A percentile compares a stretch with the other conserved stretches of the same genome.
Conservation (phyloP, 2,113 vertebrate species). For the Myanophis thanlyinensis region DNA sequence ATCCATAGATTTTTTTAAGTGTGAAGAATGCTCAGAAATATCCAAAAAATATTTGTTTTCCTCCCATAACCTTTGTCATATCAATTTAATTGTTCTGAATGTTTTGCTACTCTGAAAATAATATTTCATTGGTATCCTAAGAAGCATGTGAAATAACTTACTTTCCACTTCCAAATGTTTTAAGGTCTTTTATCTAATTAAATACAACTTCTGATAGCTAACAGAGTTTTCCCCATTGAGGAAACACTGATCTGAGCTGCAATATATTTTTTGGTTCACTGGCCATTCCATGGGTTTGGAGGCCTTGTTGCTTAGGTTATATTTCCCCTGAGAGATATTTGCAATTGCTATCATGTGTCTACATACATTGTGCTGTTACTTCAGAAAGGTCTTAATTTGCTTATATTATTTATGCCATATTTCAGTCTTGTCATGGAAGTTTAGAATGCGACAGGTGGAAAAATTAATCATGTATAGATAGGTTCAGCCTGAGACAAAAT, state of each 20-base stretch:
- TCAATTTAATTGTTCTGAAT: slow-evolving; percentile 9
- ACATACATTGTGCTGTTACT: not conserved
- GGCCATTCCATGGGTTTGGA: not conserved
- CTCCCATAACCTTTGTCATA: slow-evolving; percentile 21
- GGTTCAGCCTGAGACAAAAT: not conserved
- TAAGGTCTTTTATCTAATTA: slow-evolving; percentile 24
- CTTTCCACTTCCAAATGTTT: slow-evolving; percentile 14
- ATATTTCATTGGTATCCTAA: slow-evolving; percentile 49
- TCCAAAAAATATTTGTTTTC: slow-evolving; percentile 23
- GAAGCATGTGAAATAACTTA: slow-evolving; percentile 19
- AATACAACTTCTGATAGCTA: slow-evolving; percentile 7
- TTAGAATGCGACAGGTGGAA: not conserved
- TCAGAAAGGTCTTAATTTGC: not conserved
- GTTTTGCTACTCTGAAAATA: slow-evolving; percentile 43
- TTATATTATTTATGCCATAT: not conserved
- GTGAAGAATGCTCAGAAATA: slow-evolving; percentile 55
- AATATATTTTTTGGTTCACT: slow-evolving; percentile 13
- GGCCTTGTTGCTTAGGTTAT: not conserved
- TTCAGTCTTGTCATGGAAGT: not conserved
- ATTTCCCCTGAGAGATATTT: not conserved
- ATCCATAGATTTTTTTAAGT: slow-evolving; percentile 43
- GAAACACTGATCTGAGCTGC: not conserved
- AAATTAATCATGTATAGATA: not conserved
- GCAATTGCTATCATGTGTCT: not conserved
- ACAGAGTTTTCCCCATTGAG: not conserved